Conservation (phyloP, 2,113 vertebrate genomes). For the Varanus salvator region DNA sequence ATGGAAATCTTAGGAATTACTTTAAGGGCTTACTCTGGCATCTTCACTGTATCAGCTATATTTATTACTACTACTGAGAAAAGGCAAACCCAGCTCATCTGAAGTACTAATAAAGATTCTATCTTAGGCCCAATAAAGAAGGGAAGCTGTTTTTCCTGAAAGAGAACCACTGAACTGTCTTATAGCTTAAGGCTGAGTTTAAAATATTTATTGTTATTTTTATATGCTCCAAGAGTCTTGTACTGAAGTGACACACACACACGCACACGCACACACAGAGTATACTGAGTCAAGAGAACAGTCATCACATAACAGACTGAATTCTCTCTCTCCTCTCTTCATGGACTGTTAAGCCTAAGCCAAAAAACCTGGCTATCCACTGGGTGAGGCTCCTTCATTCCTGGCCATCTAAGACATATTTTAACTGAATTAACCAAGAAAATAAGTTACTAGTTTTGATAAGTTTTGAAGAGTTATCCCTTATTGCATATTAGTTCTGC, state of each 20-base stretch:
- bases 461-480: neutral
- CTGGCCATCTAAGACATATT: neutral
- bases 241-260: neutral
- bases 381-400: neutral
- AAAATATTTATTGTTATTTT: neutral
- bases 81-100: neutral
- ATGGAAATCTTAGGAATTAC: neutral
- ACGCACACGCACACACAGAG: neutral
- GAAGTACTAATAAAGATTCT: neutral
- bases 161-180: neutral
- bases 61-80: neutral
- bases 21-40: neutral
- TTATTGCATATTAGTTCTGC: neutral
- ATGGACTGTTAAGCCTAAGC: neutral
- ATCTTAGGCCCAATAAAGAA: neutral
- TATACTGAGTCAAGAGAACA: neutral
- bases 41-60: neutral
- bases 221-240: neutral
- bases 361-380: neutral
- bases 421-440: neutral
- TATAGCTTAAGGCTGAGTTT: neutral
- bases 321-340: neutral
- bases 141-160: neutral
- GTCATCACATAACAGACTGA: neutral
- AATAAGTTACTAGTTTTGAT: neutral